Percentiles rank a stretch among this genome's conserved stretches.
These are phyloP conservation scores for Lordiphosa mommai DNA, from an alignment of 1,140 invertebrate genomes.

Conservation along the genomic window DNA sequence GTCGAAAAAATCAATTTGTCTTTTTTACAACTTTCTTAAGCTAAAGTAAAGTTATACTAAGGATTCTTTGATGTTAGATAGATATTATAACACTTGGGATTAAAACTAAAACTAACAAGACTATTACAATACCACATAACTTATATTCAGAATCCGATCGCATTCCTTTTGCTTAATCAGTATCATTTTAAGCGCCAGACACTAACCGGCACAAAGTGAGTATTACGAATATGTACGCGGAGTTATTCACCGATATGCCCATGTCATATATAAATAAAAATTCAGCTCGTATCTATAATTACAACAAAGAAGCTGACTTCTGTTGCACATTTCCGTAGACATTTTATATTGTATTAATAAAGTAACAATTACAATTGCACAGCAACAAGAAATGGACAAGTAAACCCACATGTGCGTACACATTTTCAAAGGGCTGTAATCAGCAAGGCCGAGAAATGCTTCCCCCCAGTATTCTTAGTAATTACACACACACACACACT, in stretches of 20 bases:
- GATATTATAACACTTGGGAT: too few relatives aligned
- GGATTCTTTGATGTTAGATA: too few relatives aligned
- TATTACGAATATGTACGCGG: conserved; percentile 10
- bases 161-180: conserved; percentile 38
- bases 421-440: conserved; percentile 28
- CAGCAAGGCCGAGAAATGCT: conserved; percentile 56
- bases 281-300: conserved; percentile 61
- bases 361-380: conserved; percentile 36
- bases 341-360: conserved; percentile 1
- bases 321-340: conserved; percentile 45
- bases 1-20: too few relatives aligned
- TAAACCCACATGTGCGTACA: conserved; percentile 9
- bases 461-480: conserved; percentile 14
- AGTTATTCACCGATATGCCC: conserved; percentile 31
- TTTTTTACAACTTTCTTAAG: too few relatives aligned
- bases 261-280: conserved; percentile 24
- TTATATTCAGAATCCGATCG: background rate
- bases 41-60: too few relatives aligned
- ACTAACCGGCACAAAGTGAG: conserved; percentile 66
- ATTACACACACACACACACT: conserved; percentile 5
- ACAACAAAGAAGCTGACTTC: conserved; percentile 56
- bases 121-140: too few relatives aligned
- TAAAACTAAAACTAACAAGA: too few relatives aligned
- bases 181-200: conserved; percentile 50
- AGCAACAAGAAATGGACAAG: conserved; percentile 30